Conservation (phyloP, 2,797 vertebrate genomes). For the Avahi laniger region DNA sequence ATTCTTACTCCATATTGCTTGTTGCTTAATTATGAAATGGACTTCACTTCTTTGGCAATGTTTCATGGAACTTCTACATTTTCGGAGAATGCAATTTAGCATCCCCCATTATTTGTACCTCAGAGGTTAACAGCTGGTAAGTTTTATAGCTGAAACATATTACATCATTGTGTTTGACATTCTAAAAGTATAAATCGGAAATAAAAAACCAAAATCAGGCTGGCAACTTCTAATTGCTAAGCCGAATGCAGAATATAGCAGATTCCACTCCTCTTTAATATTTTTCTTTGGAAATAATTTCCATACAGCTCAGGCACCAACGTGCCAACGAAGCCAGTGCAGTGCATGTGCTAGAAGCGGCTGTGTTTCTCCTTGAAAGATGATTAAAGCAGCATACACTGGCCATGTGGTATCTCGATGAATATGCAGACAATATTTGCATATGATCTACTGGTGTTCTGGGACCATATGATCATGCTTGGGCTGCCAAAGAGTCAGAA, state of each 20-base stretch:
- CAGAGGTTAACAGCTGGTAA: background rate
- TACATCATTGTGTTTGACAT: background rate
- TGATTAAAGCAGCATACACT: slow-evolving; percentile 59
- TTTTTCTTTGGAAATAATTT: slow-evolving; percentile 56
- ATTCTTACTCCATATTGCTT: slow-evolving; percentile 7
- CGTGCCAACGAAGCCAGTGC: background rate
- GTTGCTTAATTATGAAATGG: slow-evolving; percentile 17
- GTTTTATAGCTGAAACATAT: slow-evolving; percentile 46
- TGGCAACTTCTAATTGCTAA: slow-evolving; percentile 46
- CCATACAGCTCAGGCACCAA: background rate
- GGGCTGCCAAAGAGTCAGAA: slow-evolving; percentile 5
- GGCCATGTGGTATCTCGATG: slow-evolving; percentile 54
- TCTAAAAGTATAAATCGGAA: slow-evolving; percentile 43
- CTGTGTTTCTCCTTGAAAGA: slow-evolving; percentile 59
- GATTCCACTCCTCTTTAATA: slow-evolving; percentile 30
- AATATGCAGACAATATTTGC: slow-evolving; percentile 62
- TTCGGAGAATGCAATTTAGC: slow-evolving; percentile 42
- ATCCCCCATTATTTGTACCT: slow-evolving; percentile 28
- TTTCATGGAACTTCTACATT: slow-evolving; percentile 8
- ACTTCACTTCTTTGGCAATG: slow-evolving; percentile 16
- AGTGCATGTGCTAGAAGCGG: background rate
- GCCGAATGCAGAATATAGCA: slow-evolving; percentile 16
- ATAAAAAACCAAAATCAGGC: slow-evolving; percentile 6
- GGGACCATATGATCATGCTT: slow-evolving; percentile 11
- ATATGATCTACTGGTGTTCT: slow-evolving; percentile 47